Evolutionary conservation across 2,797 vertebrate genomes (phyloP), one percentile per base, ranked within the genome.

Genomic region (Argya squamiceps): DNA sequence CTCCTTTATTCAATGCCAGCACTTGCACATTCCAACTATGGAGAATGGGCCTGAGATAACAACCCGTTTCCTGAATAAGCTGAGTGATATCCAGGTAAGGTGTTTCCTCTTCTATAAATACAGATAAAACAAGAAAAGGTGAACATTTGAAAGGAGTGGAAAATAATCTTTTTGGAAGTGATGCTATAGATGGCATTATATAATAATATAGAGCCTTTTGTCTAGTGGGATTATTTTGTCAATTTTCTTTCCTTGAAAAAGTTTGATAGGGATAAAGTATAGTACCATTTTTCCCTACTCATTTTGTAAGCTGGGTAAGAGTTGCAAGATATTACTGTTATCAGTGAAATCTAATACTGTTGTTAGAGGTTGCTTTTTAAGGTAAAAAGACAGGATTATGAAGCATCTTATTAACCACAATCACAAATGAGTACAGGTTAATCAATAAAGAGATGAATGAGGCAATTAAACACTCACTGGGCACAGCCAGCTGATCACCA

Each of bases 21-120:
- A 97, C 80, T 95, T 99, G 69, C 95, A 98, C 36, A 98, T 99
- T 78, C 99, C 99, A 41, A 98, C 97, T 43, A 98, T 98, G 97
- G 98, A 98, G 43, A 97, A 98, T 18, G 97, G 97, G 53, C 97
- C 98, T 60, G 97, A 98, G 78, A 47, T 99, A 90, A 94, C 98
- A 37, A 97, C 97, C 19, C 98, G 98, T 64, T 95, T 99, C 78
- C 93, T 98, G 76, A 98, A 98, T 52, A 98, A 98, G 59, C 95
- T 99, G 58, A 98, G 70, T 43, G 98, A 99, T 91, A 98, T 99
- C 91, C 99, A 99, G 97, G 99, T 99, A 96, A 97, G 96, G 34
- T 30, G 12, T 58, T 94, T 65, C 18, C 37, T 84, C 12, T 74
- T 91, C 32, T 76, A 20, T 71, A 47, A 92, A 9, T 19, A 67